Evolutionary conservation across 2,797 vertebrate genomes (phyloP), one percentile per base, ranked within the genome.

Genomic region (Octomys mimax): DNA sequence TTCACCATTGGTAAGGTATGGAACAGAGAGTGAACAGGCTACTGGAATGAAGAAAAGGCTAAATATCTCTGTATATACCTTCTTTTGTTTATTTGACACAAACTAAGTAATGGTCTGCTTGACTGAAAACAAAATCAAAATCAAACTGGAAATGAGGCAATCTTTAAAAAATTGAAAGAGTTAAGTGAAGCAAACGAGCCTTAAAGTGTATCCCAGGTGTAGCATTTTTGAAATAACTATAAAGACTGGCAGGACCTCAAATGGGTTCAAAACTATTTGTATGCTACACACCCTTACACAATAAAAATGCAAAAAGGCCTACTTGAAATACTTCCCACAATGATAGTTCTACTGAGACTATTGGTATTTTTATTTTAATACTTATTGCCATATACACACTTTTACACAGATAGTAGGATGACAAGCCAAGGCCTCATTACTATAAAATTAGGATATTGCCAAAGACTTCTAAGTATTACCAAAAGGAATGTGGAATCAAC

Each of bases 81-180:
- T 85, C 61, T 71, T 87, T 95, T 87, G 22, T 57, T 80, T 85
- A 70, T 46, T 90, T 91, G 70, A 75, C 54, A 28, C 28, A 36
- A 85, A 64, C n/a, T 77, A 83, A 84, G 57, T 70, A 79, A 62
- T 57, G 36, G 13, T 75, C 71, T 64, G 33, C 4, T 5, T 22
- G 77, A 71, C 70, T 85, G 70, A 83, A 92, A 92, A 80, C 52
- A 75, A 75, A 81, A 68, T 28, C 26, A 91, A 87, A 82, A 77
- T 66, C 6, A 75, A 97, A 70, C 46, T 78, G 22, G 31, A 71
- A 91, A 54, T 82, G 49, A 88, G 85, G 19, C 18, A 39, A 66
- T 86, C 5, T 31, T 71, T 78, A 84, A 59, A 57, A 49, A 59
- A 82, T 82, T 88, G 6, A 86, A 93, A 87, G 83, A 85, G 39